Evolutionary conservation across 2,797 vertebrate species (phyloP).

Genomic region (Graptemys geographica): DNA sequence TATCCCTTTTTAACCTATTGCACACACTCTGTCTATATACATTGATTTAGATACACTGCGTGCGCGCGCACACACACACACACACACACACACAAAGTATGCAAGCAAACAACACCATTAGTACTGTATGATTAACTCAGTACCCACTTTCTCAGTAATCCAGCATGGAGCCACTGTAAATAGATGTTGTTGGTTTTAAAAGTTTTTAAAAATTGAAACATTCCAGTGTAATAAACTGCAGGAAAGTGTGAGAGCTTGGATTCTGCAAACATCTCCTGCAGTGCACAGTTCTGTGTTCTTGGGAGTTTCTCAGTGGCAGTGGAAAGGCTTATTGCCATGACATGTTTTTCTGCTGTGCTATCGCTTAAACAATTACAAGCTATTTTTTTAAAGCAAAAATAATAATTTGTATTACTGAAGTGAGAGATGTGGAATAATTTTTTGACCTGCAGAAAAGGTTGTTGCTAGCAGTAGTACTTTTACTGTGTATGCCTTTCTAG

Average conservation of each 20-base stretch:
- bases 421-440: conserved; percentile 2
- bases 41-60: neutral
- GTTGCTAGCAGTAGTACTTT: neutral
- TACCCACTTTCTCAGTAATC: neutral
- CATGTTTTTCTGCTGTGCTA: neutral
- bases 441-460: neutral
- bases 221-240: neutral
- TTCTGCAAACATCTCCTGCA: neutral
- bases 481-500: conserved; percentile 25
- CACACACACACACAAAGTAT: fast-evolving
- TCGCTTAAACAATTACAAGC: conserved; percentile 1
- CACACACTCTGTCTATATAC: fast-evolving
- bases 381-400: neutral
- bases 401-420: neutral
- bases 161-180: fast-evolving
- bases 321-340: neutral
- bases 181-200: fast-evolving
- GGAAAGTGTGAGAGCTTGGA: neutral
- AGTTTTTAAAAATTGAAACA: neutral
- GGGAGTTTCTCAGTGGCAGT: neutral
- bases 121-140: neutral
- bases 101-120: neutral
- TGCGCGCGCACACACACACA: fast-evolving
- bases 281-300: neutral
- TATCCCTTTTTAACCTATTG: neutral